These are phyloP conservation scores for Channa argus DNA, from an alignment of 2,113 vertebrate genomes.

Conservation along the genomic window DNA sequence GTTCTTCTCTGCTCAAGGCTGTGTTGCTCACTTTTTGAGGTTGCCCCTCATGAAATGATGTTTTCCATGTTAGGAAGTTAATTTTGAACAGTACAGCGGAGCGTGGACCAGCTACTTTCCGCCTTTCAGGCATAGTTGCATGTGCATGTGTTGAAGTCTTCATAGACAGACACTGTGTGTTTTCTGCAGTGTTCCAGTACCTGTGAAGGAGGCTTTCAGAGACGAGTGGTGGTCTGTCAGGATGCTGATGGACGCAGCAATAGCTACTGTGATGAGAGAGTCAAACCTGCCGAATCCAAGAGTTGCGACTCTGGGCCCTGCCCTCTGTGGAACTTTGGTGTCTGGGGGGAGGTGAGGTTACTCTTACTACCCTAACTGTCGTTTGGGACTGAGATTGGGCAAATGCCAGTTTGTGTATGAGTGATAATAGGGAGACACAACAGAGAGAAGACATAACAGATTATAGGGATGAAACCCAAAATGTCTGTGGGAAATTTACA, in stretches of 20 bases:
- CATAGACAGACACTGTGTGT: conserved; percentile 6
- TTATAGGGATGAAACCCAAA: too few relatives aligned
- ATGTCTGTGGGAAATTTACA: too few relatives aligned
- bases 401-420: too few relatives aligned
- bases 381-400: too few relatives aligned
- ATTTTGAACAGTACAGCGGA: conserved; percentile 17
- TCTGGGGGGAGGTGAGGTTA: conserved; percentile 94
- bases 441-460: too few relatives aligned
- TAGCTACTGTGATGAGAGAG: conserved; percentile 85
- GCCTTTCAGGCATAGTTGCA: neutral
- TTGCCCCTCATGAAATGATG: conserved; percentile 12
- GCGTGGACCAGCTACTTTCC: neutral
- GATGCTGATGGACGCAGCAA: conserved; percentile 89
- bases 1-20: conserved; percentile 51
- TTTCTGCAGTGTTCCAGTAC: conserved; percentile 92
- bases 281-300: conserved; percentile 90
- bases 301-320: conserved; percentile 93
- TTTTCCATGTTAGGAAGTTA: conserved; percentile 38
- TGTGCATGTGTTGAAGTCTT: neutral
- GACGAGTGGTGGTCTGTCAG: conserved; percentile 95
- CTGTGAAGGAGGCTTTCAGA: conserved; percentile 91
- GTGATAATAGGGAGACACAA: too few relatives aligned
- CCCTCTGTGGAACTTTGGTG: conserved; percentile 93
- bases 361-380: neutral
- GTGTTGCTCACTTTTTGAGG: conserved; percentile 17